Base-by-base conservation (phyloP, 2,888 invertebrate genomes). In the Mimachlamys varia region DNA sequence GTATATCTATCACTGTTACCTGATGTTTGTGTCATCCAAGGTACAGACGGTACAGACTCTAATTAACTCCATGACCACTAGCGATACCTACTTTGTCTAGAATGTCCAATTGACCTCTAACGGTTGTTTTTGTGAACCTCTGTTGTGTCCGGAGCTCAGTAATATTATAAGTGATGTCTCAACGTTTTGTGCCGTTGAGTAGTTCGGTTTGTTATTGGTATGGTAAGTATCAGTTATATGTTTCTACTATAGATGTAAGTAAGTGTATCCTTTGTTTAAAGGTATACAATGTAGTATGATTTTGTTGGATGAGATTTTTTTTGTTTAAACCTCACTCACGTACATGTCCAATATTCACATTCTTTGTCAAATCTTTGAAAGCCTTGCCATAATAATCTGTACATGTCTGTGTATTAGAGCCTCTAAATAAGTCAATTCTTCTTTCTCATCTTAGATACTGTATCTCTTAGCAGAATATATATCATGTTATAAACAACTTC, bases 151-250 rank as follows among this genome's bases (percentile, higher is more conserved):
- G 22, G n/a, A 33, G 15, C 22, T 13, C 12, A 44, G 22, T 19
- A 44, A 5, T 22, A 44, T 17, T 27, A 33, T 88, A 38, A 88
- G 13, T 88, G 49, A 88, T 88, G 88, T 88, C 88, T n/a, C 55
- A 33, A 22, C 50, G 19, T 50, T 50, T 55, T 53, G 88, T 50
- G 55, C 55, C 50, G 37, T 12, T 76, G 22, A 19, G 53, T 88
- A 88, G 55, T 17, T n/a, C 50, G 33, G 17, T 88, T 50, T 33
- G 55, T 3, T 49, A 50, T 88, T 50, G 50, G 50, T 88, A 44
- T 88, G 50, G 53, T 88, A 53, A 33, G 50, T 50, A 50, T 17
- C n/a, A 27, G n/a, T 53, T 13, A n/a, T 0, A 49, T 19, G 5
- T 10, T 22, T 22, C 5, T 37, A 33, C 88, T 37, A n/a, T 38